Percentiles rank a stretch among this genome's conserved stretches.
Conservation (phyloP, 1,140 invertebrate genomes). For the Gryllus bimaculatus region DNA sequence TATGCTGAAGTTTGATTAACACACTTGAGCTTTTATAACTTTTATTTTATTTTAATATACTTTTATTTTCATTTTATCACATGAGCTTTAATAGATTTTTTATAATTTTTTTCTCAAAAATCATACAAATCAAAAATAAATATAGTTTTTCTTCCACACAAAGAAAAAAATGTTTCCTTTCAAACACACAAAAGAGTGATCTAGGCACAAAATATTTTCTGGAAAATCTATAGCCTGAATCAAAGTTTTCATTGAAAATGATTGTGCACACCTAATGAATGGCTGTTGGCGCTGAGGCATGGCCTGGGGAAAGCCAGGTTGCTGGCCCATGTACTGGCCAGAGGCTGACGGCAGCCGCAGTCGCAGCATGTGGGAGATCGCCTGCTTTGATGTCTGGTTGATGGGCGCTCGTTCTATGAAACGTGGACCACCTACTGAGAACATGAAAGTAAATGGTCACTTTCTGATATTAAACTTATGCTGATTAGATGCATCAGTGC, state of each 20-base stretch:
- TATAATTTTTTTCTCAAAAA: constrained; percentile 38
- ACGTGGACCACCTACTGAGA: constrained; percentile 39
- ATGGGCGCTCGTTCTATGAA: constrained; percentile 49
- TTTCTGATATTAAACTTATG: not conserved
- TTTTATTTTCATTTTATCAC: too few species aligned
- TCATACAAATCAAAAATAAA: constrained; percentile 34
- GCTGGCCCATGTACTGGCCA: constrained; percentile 39
- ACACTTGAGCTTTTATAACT: too few species aligned
- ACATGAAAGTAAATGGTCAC: not conserved
- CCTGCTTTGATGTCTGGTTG: constrained; percentile 71
- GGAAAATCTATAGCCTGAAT: too few species aligned
- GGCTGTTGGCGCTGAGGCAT: constrained; percentile 39
- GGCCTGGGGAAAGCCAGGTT: constrained; percentile 33
- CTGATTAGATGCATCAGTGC: too few species aligned
- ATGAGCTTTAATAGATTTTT: too few species aligned
- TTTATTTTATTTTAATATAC: too few species aligned
- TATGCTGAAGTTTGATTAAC: too few species aligned
- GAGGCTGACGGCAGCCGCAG: constrained; percentile 41
- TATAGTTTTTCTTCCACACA: not conserved
- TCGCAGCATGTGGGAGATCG: constrained; percentile 74
- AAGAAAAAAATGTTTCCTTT: constrained; percentile 13
- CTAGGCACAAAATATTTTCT: too few species aligned
- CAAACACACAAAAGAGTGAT: too few species aligned
- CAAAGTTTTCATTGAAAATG: not conserved
- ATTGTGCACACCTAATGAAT: constrained; percentile 35